These are phyloP conservation scores for Clunio marinus DNA, from an alignment of 2,888 invertebrate genomes.

Conservation along the genomic window DNA sequence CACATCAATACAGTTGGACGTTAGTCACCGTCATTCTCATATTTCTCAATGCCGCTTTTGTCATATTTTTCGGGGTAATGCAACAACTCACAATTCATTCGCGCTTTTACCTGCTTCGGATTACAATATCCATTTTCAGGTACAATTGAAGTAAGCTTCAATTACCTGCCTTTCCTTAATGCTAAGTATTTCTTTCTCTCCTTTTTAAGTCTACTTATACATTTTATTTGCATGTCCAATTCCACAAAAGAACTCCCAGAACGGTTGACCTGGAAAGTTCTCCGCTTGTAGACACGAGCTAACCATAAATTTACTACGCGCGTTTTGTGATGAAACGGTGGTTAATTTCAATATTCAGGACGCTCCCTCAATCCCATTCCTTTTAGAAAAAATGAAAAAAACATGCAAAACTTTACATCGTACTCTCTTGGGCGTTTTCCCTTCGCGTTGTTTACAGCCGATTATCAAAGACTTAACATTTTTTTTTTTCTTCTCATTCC, in stretches of 20 bases:
- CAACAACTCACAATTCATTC: neutral
- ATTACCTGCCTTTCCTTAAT: constrained; percentile 26
- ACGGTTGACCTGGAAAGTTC: neutral
- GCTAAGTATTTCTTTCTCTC: neutral
- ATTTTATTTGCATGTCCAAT: too few relatives aligned
- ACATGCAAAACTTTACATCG: constrained; percentile 3
- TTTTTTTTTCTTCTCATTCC: neutral
- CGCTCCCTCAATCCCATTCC: constrained; percentile 15
- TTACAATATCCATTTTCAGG: constrained; percentile 14
- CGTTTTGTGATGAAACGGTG: neutral
- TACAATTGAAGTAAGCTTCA: constrained; percentile 9
- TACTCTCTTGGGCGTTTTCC: constrained; percentile 27
- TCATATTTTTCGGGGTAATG: neutral
- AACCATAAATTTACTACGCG: neutral
- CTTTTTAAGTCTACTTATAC: too few relatives aligned
- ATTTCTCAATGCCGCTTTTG: too few relatives aligned
- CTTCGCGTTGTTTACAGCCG: neutral
- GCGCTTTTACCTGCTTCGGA: constrained; percentile 14
- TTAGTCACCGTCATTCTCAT: too few relatives aligned
- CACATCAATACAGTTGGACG: too few relatives aligned
- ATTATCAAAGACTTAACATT: constrained; percentile 7
- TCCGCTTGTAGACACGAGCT: neutral
- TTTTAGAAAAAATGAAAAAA: neutral
- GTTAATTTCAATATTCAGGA: constrained; percentile 15
- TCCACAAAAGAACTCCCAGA: neutral